These are phyloP conservation scores for Cercocebus atys DNA, from an alignment of 2,113 vertebrate species.

Conservation along the genomic window DNA sequence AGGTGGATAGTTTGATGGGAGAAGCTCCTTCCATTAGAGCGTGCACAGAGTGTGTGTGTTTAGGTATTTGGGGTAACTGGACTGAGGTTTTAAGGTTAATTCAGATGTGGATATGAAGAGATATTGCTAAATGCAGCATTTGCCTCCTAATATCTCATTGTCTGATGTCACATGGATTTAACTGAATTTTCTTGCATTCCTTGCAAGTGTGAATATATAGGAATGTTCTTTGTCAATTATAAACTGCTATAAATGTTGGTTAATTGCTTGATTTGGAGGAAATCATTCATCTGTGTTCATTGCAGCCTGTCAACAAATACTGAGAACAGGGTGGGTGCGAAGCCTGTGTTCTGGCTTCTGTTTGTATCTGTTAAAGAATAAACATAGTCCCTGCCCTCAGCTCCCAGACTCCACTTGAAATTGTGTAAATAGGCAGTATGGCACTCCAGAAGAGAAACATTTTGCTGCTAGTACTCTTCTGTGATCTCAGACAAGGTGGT, in stretches of 20 bases:
- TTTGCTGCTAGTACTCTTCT: not conserved
- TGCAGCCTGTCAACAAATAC: constrained; percentile 51
- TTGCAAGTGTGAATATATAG: constrained; percentile 21
- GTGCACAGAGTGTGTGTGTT: not conserved
- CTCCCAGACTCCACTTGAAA: not conserved
- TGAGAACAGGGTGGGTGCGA: not conserved
- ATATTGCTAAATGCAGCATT: constrained; percentile 17
- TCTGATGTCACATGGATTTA: constrained; percentile 41
- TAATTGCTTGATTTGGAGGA: constrained; percentile 59
- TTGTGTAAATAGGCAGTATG: not conserved
- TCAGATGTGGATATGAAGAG: not conserved
- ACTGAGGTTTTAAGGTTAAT: not conserved
- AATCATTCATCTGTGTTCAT: constrained; percentile 43
- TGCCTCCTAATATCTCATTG: not conserved
- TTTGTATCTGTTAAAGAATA: constrained; percentile 46
- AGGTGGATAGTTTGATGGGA: not conserved
- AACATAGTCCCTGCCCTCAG: not conserved
- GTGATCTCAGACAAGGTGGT: constrained; percentile 7
- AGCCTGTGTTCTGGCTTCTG: constrained; percentile 40
- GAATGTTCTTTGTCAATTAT: constrained; percentile 49
- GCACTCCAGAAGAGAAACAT: not conserved
- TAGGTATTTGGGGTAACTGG: not conserved
- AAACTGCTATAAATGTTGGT: constrained; percentile 13
- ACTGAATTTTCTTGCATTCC: constrained; percentile 32
- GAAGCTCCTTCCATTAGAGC: not conserved